A percentile compares a stretch with the other conserved stretches of the same genome.
These are phyloP conservation scores for Listrodromus nycthemerus DNA, from an alignment of 2,888 invertebrate species.

Conservation along the genomic window DNA sequence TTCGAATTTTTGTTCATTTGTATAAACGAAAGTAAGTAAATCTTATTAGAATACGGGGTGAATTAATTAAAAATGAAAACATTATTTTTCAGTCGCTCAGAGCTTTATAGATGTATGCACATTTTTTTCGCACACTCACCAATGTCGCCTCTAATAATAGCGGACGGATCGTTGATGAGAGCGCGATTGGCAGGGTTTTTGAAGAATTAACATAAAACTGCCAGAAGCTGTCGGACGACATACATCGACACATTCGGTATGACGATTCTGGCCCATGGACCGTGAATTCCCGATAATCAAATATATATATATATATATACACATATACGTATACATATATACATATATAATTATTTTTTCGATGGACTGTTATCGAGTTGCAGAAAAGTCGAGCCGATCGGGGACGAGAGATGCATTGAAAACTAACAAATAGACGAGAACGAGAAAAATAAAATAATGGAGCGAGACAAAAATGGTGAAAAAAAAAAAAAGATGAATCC, in stretches of 20 bases:
- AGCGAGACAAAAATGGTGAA: conserved; percentile 15
- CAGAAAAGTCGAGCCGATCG: conserved; percentile 32
- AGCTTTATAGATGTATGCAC: too few relatives aligned
- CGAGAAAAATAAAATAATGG: conserved; percentile 31
- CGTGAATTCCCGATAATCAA: not conserved
- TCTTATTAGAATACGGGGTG: too few relatives aligned
- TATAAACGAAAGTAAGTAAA: too few relatives aligned
- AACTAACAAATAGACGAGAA: conserved; percentile 17
- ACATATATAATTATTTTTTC: not conserved
- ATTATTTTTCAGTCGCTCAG: too few relatives aligned
- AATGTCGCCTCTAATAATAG: too few relatives aligned
- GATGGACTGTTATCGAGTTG: conserved; percentile 9
- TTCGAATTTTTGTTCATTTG: too few relatives aligned
- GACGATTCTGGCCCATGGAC: not conserved
- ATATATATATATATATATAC: not conserved
- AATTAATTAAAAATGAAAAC: too few relatives aligned
- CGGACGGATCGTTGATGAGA: not conserved
- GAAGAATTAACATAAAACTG: not conserved
- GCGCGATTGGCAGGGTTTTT: not conserved
- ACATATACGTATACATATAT: too few relatives aligned
- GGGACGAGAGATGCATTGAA: conserved; percentile 18
- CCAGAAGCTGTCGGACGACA: not conserved
- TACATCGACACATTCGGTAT: not conserved
- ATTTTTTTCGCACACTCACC: too few relatives aligned
- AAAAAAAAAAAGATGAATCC: conserved; percentile 43